Conservation (phyloP, 2,113 vertebrate genomes). For the Carassius gibelio region DNA sequence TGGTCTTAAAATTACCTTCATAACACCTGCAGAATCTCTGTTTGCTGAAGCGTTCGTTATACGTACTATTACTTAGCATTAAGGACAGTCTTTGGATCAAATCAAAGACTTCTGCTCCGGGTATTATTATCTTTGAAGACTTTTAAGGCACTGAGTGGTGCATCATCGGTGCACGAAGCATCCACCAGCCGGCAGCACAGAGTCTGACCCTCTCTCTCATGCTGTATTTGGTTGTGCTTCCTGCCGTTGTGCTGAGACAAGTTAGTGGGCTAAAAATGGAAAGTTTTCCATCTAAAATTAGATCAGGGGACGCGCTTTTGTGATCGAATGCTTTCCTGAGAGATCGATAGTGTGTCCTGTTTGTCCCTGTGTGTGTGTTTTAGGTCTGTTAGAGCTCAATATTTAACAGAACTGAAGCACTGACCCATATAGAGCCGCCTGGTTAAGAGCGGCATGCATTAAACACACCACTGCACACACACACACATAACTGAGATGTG, state of each 20-base stretch:
- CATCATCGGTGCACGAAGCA: neutral
- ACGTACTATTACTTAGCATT: neutral
- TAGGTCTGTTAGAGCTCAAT: conserved; percentile 43
- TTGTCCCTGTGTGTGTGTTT: conserved; percentile 18
- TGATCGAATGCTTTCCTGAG: neutral
- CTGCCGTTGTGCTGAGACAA: conserved; percentile 79
- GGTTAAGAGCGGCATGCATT: conserved; percentile 7
- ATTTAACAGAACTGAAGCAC: conserved; percentile 41
- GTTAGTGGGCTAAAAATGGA: conserved; percentile 74
- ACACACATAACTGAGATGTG: too few species aligned
- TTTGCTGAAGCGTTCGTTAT: neutral
- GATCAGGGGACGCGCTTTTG: conserved; percentile 52
- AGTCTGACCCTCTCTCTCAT: neutral
- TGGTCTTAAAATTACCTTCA: neutral
- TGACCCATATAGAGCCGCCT: conserved; percentile 56
- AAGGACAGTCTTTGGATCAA: neutral
- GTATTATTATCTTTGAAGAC: neutral
- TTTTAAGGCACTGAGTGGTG: neutral
- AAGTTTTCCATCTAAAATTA: conserved; percentile 79
- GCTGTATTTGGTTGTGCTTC: conserved; percentile 64
- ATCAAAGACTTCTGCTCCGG: neutral
- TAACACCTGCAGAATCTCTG: too few species aligned
- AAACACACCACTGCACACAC: neutral
- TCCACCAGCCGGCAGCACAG: conserved; percentile 44
- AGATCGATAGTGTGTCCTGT: conserved; percentile 49